Conservation (phyloP, 2,797 vertebrate genomes). For the Emys orbicularis region DNA sequence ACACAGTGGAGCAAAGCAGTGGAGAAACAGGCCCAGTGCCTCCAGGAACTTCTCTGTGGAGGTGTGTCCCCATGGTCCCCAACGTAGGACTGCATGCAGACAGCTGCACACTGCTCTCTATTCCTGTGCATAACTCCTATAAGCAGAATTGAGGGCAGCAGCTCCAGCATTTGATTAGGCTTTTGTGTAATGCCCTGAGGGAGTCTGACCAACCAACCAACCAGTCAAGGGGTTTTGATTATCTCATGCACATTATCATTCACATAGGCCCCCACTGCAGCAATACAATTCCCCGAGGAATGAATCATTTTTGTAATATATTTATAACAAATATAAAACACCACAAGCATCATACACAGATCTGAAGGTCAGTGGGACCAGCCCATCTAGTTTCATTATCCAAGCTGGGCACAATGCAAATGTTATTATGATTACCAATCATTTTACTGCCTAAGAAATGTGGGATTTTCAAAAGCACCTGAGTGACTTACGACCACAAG, state of each 20-base stretch:
- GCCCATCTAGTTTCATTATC: background rate
- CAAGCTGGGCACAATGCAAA: background rate
- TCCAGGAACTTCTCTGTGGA: background rate
- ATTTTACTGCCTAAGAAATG: background rate
- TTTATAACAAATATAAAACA: background rate
- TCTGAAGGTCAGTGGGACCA: background rate
- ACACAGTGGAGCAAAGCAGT: background rate
- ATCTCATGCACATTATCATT: background rate
- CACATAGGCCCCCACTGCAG: background rate
- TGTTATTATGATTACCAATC: constrained; percentile 5
- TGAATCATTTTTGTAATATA: background rate
- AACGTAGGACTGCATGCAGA: background rate
- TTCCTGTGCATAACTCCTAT: background rate
- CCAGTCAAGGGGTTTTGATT: background rate
- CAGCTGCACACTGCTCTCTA: background rate
- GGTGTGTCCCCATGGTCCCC: background rate
- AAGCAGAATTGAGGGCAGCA: background rate
- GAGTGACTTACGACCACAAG: background rate
- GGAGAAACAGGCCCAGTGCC: background rate
- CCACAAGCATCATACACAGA: background rate
- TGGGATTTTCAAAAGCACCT: background rate
- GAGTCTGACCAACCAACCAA: background rate
- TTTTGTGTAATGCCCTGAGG: background rate
- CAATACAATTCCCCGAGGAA: background rate
- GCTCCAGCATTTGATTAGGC: background rate